phyloP scores from a whole-genome alignment of 2,113 vertebrate genomes.

The Ictalurus punctatus region DNA sequence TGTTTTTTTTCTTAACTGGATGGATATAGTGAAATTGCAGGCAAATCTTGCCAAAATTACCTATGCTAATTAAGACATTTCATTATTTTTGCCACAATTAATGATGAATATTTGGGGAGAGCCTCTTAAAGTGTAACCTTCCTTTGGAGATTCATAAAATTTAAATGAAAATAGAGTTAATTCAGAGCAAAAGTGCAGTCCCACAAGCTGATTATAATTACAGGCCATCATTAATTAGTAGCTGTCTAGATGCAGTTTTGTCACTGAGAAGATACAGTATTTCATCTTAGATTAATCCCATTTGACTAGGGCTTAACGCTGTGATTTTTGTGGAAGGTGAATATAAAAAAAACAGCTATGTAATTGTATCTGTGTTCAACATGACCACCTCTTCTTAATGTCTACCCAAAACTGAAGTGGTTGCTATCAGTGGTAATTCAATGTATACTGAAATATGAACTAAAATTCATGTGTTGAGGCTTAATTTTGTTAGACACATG shows the following conservation, averaged over 20 bases:
- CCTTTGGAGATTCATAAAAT: not conserved
- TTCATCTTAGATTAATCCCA: not conserved
- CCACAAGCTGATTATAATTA: not conserved
- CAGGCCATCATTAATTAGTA: not conserved
- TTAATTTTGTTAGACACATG: not conserved
- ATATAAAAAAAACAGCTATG: not conserved
- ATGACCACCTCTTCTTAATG: not conserved
- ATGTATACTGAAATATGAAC: not conserved
- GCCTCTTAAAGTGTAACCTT: not conserved
- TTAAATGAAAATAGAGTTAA: not conserved
- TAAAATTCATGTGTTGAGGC: not conserved
- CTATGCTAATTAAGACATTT: not conserved
- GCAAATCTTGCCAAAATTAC: not conserved
- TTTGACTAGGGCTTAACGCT: not conserved
- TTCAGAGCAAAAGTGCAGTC: not conserved
- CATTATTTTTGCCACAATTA: not conserved
- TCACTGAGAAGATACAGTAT: not conserved
- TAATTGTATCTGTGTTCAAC: not conserved
- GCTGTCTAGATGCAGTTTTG: not conserved
- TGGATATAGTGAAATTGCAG: not conserved
- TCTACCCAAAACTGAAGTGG: not conserved
- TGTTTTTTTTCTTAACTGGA: not conserved
- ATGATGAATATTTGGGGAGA: not conserved
- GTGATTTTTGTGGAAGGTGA: not conserved
- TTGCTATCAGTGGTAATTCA: not conserved